phyloP scores from a whole-genome alignment of 2,113 vertebrate genomes.

The Aleadryas rufinucha region DNA sequence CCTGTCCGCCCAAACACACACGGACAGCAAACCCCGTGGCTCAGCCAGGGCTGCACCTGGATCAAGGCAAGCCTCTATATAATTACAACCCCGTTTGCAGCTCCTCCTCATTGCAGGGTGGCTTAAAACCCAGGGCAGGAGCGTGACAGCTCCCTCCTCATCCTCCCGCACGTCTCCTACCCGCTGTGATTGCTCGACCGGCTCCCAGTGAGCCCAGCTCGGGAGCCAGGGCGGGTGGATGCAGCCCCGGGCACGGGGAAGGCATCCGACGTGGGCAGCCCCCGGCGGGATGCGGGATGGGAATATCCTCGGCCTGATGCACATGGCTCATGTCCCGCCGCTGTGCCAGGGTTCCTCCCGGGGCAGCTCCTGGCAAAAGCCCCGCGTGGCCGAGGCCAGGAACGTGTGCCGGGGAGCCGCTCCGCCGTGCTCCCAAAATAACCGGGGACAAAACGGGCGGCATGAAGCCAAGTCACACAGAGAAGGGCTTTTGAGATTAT shows the following conservation, averaged over 20 bases:
- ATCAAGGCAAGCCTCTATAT: neutral
- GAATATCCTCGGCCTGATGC: neutral
- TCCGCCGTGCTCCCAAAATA: neutral
- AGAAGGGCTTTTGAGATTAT: neutral
- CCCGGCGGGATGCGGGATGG: neutral
- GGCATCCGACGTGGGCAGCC: rapidly evolving
- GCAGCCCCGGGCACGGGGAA: rapidly evolving
- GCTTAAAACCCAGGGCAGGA: neutral
- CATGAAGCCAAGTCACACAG: neutral
- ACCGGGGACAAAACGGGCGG: neutral
- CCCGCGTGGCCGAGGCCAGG: rapidly evolving
- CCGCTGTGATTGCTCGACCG: rapidly evolving
- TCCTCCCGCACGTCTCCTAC: rapidly evolving
- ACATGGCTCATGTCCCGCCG: rapidly evolving
- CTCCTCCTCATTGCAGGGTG: neutral
- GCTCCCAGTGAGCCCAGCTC: neutral
- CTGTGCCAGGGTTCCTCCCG: rapidly evolving
- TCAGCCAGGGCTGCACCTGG: neutral
- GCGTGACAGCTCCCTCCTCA: neutral
- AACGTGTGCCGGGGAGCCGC: rapidly evolving
- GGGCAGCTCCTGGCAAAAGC: neutral
- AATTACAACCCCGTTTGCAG: neutral
- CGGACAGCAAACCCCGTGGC: neutral
- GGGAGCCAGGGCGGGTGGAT: rapidly evolving
- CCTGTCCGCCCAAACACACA: neutral